A percentile compares a stretch with the other conserved stretches of the same genome.
phyloP scores from a whole-genome alignment of 2,797 vertebrate species.

The Urophycis tenuis region DNA sequence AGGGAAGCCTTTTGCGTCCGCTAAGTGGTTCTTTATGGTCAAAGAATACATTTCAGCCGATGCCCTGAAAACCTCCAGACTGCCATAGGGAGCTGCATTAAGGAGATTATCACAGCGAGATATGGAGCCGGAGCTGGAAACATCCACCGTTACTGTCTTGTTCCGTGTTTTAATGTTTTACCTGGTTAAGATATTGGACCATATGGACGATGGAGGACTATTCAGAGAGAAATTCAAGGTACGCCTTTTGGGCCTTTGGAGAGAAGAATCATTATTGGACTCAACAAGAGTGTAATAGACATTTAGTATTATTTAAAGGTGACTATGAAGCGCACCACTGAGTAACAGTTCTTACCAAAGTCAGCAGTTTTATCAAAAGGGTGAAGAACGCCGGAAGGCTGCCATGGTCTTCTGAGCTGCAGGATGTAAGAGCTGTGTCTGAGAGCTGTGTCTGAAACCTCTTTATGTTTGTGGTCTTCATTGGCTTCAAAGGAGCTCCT shows the following conservation, averaged over 20 bases:
- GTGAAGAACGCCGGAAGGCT: neutral
- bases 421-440: neutral
- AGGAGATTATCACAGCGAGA: conserved; percentile 47
- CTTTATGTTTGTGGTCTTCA: no score
- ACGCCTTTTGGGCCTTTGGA: neutral
- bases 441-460: neutral
- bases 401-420: neutral
- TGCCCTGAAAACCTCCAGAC: conserved; percentile 33
- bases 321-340: neutral
- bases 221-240: neutral
- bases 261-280: neutral
- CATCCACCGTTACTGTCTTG: conserved; percentile 15
- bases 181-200: neutral
- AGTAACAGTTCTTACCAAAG: neutral
- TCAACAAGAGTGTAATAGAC: neutral
- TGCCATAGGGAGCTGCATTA: conserved; percentile 44
- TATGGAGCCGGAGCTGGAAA: conserved; percentile 25
- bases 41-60: conserved; percentile 42
- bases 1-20: conserved; percentile 1
- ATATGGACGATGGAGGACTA: conserved; percentile 2
- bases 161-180: neutral
- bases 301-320: neutral
- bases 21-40: conserved; percentile 40
- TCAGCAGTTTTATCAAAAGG: neutral
- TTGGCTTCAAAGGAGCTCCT: neutral